Percentiles rank a stretch among this genome's conserved stretches.
Evolutionary conservation across 2,113 vertebrate genomes (phyloP).

Genomic region (Gracilinanus agilis): DNA sequence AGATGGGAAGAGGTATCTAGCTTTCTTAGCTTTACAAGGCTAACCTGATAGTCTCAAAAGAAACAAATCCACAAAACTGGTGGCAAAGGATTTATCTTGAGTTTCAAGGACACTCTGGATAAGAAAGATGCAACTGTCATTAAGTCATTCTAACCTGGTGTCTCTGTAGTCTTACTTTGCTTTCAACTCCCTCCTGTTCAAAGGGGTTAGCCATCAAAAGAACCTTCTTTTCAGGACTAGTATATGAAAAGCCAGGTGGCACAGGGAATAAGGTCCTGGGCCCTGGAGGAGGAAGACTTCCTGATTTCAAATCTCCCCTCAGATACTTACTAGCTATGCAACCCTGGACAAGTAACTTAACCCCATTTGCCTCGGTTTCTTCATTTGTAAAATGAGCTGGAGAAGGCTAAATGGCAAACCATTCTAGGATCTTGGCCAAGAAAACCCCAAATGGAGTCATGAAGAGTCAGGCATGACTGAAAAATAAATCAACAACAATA

Average conservation of each 20-base stretch:
- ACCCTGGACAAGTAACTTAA: no score
- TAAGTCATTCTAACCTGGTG: neutral
- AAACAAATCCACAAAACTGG: neutral
- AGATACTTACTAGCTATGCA: no score
- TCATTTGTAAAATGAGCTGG: no score
- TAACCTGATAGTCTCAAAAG: constrained; percentile 6
- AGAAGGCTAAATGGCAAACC: no score
- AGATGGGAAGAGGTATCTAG: constrained; percentile 24
- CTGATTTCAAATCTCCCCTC: no score
- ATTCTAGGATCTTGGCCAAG: no score
- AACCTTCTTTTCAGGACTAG: neutral
- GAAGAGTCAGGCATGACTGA: no score
- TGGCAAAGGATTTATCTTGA: neutral
- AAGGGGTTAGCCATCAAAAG: neutral
- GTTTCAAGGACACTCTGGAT: constrained; percentile 7
- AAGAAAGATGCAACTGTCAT: neutral
- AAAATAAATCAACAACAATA: no score
- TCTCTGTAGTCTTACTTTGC: neutral
- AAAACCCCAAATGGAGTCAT: no score
- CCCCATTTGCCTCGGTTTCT: no score
- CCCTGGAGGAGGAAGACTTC: no score
- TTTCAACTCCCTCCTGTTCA: neutral
- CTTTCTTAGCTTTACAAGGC: neutral
- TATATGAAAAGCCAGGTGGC: neutral
- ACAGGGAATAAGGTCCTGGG: no score